Evolutionary conservation across 1,140 invertebrate species (phyloP), one percentile per base, ranked within the genome.

Genomic region (Zaprionus ornatus): DNA sequence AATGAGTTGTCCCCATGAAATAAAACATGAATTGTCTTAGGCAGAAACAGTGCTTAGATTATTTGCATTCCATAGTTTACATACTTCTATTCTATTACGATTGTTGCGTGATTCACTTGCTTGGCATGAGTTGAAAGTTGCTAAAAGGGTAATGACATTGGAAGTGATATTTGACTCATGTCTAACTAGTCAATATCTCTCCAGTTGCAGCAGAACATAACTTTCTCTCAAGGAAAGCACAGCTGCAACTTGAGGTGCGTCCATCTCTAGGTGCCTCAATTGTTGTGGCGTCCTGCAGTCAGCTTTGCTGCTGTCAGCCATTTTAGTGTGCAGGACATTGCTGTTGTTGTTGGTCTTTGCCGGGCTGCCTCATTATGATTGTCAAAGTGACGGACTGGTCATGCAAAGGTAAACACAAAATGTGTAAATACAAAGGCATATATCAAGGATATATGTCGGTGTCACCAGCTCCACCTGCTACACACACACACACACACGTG

Each of bases 331-430:
- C 75, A 48, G 60, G 52, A 27, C 52, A 12, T 54, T 74, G 40
- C 61, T 17, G 45, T 17, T 42, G 45, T 40, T 68, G 50, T 45
- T 68, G 77, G 71, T 77, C 74, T 56, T 55, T 68, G 64, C 66
- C 56, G 76, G 79, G 67, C 71, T 84, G 84, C 85, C 84, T 88
- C 84, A 88, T 88, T 88, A 88, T 90, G 84, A 88, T 81, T 85
- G 84, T 88, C 84, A 88, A 88, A 88, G 85, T 90, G 84, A 90
- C 84, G 85, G 78, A 90, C 84, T 90, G 84, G 85, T 88, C 84
- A 87, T 87, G 80, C 73, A 84, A 88, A 88, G 84, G 84, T 88
- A 88, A 88, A 88, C 81, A 88, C 80, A 78, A 81, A 84, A 84
- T 90, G 85, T 84, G 84, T 87, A 87, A 87, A 84, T 87, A 88